Percentiles rank a stretch among this genome's conserved stretches.
Conservation (phyloP, 2,113 vertebrate species). For the Anser cygnoides region DNA sequence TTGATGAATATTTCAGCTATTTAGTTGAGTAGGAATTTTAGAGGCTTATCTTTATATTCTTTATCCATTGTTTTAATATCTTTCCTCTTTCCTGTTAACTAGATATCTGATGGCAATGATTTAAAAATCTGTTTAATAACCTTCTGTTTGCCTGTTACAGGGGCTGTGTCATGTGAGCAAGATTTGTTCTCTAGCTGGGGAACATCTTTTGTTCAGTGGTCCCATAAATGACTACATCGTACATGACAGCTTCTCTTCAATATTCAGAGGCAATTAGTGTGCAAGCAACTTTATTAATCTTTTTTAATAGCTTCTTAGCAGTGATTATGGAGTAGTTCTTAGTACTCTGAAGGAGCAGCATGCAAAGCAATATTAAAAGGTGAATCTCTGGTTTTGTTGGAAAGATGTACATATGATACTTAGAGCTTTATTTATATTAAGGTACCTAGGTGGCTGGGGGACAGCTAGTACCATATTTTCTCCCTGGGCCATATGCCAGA, state of each 20-base stretch:
- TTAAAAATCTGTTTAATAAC: neutral
- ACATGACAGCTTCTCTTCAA: neutral
- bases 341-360: neutral
- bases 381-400: neutral
- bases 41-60: neutral
- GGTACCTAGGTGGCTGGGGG: neutral
- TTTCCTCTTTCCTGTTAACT: neutral
- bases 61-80: slow-evolving; percentile 23
- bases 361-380: neutral
- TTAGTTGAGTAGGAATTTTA: neutral
- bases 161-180: neutral
- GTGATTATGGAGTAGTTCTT: slow-evolving; percentile 5
- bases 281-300: slow-evolving; percentile 24
- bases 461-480: neutral
- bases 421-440: slow-evolving; percentile 23
- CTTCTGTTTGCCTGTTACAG: neutral
- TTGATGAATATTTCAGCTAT: slow-evolving; percentile 60
- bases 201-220: neutral
- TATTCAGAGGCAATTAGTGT: slow-evolving; percentile 9
- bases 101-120: neutral
- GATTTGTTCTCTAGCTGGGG: neutral
- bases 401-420: neutral
- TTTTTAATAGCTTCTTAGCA: slow-evolving; percentile 6
- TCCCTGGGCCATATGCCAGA: neutral
- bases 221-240: neutral